Conservation (phyloP, 2,797 vertebrate genomes). For the Gymnoscopelus microlampas region DNA sequence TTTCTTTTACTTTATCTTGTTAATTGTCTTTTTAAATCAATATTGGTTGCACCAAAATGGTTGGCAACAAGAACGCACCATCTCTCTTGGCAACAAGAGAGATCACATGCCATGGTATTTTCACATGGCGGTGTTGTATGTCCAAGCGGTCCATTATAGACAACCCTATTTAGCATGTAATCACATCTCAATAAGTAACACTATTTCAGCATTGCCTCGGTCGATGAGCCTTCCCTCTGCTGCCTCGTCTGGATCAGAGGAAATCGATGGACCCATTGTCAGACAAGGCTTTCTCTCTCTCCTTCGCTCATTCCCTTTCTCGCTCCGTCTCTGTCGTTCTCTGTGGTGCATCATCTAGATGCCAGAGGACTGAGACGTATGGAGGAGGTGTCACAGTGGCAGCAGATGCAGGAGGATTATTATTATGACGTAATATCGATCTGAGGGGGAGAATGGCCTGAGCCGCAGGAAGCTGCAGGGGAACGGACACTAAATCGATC, state of each 20-base stretch:
- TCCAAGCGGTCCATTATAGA: conserved; percentile 39
- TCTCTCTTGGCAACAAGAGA: neutral
- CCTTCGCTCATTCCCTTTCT: neutral
- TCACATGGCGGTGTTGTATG: conserved; percentile 24
- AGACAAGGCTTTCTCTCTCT: conserved; percentile 19
- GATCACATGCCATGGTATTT: conserved; percentile 3
- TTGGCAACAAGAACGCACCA: conserved; percentile 5
- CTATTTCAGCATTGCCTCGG: conserved; percentile 39
- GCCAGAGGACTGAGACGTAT: conserved; percentile 34
- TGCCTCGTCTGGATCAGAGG: conserved; percentile 3
- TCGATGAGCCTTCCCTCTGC: conserved; percentile 43
- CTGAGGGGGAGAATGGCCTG: conserved; percentile 45
- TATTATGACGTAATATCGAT: conserved; percentile 59
- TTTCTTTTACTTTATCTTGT: no score
- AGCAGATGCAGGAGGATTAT: conserved; percentile 21
- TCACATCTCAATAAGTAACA: conserved; percentile 57
- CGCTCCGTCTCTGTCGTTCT: neutral
- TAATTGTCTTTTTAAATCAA: no score
- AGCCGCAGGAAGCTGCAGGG: conserved; percentile 50
- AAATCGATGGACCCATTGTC: conserved; percentile 56
- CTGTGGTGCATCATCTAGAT: conserved; percentile 41
- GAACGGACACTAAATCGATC: conserved; percentile 46
- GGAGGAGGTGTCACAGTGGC: conserved; percentile 30
- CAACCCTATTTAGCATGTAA: conserved; percentile 47
- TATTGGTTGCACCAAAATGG: conserved; percentile 1